phyloP scores from a whole-genome alignment of 2,113 vertebrate genomes.

The Leptosomus discolor region DNA sequence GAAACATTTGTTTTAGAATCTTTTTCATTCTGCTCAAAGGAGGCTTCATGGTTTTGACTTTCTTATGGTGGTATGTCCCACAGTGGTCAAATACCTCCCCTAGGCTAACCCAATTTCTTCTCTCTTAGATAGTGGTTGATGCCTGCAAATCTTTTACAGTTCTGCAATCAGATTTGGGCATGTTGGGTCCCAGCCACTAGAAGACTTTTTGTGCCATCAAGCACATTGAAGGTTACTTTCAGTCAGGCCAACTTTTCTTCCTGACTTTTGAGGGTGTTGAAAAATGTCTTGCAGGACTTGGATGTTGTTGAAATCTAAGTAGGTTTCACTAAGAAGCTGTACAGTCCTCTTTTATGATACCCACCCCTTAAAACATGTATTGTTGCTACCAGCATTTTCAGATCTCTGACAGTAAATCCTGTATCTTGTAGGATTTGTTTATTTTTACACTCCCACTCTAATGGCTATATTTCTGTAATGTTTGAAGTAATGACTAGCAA shows the following conservation, averaged over 20 bases:
- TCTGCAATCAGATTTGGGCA: background rate
- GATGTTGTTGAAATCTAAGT: background rate
- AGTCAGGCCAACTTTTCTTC: background rate
- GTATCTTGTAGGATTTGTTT: background rate
- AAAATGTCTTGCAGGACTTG: background rate
- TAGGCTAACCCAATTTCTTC: background rate
- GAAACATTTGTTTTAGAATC: background rate
- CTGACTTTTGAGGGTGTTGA: background rate
- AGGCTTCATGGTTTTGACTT: background rate
- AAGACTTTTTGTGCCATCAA: background rate
- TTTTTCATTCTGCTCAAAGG: background rate
- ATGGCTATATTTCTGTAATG: background rate
- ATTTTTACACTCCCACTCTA: background rate
- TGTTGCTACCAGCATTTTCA: constrained; percentile 23
- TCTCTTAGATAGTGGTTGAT: background rate
- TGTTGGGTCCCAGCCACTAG: background rate
- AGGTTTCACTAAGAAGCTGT: background rate
- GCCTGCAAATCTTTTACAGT: background rate
- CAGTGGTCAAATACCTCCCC: background rate
- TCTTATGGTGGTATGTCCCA: background rate
- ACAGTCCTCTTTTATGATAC: background rate
- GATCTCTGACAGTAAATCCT: background rate
- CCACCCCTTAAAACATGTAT: background rate
- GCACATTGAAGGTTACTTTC: background rate
- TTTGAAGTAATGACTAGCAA: background rate